A percentile compares a stretch with the other conserved stretches of the same genome.
phyloP scores from a whole-genome alignment of 1,140 invertebrate species.

The Eulimnadia texana region DNA sequence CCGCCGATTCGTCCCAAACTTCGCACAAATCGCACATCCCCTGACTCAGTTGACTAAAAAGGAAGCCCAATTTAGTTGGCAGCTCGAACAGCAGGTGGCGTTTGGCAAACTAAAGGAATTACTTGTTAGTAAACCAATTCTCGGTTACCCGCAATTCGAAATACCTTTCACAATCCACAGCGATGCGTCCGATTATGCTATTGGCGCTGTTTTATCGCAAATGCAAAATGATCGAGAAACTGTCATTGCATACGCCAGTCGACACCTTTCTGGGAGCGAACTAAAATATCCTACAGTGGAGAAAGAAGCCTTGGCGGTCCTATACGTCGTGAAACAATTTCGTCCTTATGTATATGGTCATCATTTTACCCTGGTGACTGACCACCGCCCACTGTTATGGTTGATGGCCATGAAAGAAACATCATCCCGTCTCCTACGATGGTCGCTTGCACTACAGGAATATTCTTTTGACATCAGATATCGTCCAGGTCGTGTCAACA shows the following conservation, averaged over 20 bases:
- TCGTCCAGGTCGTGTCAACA: no score
- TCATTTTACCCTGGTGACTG: no score
- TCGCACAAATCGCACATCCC: conserved; percentile 12
- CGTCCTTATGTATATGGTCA: no score
- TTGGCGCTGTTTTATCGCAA: conserved; percentile 11
- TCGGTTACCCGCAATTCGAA: conserved; percentile 2
- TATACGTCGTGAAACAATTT: no score
- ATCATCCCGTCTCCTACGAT: no score
- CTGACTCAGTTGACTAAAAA: conserved; percentile 9
- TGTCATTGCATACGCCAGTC: background rate
- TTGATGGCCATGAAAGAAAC: no score
- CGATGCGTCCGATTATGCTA: background rate
- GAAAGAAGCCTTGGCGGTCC: no score
- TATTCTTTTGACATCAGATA: no score
- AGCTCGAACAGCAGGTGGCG: background rate
- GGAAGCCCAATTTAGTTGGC: background rate
- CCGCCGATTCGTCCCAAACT: conserved; percentile 15
- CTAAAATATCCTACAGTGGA: no score
- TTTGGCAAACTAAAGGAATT: background rate
- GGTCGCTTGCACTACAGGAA: no score
- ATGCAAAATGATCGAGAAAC: background rate
- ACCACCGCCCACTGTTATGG: no score
- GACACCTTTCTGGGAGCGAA: no score
- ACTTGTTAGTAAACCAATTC: background rate
- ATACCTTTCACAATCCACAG: background rate